phyloP scores from a whole-genome alignment of 1,140 invertebrate genomes.

The Drosophila sechellia region DNA sequence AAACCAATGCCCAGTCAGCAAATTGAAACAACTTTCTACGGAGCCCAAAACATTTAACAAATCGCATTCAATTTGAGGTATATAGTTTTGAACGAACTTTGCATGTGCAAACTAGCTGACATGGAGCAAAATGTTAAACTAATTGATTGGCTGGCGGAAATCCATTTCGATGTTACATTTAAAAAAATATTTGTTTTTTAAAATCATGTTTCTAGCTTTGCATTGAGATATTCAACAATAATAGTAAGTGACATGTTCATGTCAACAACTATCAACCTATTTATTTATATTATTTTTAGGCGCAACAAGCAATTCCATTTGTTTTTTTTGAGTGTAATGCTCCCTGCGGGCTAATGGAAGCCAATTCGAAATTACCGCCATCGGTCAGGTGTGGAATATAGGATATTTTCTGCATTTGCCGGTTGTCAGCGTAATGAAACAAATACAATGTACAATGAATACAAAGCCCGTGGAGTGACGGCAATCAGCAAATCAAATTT shows the following conservation, averaged over 20 bases:
- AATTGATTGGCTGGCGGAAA: conserved; percentile 19
- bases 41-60: conserved; percentile 34
- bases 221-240: too few relatives aligned
- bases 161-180: neutral
- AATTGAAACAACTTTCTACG: conserved; percentile 60
- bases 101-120: neutral
- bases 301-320: neutral
- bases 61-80: conserved; percentile 44
- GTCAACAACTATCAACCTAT: too few relatives aligned
- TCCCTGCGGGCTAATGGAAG: neutral
- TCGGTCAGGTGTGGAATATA: neutral
- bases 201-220: too few relatives aligned
- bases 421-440: conserved; percentile 1
- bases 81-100: conserved; percentile 17
- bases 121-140: neutral
- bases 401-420: neutral
- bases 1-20: conserved; percentile 67
- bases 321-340: neutral
- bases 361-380: conserved; percentile 4
- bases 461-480: neutral
- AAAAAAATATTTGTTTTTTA: too few relatives aligned
- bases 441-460: neutral
- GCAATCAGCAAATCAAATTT: conserved; percentile 45
- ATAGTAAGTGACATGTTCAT: too few relatives aligned
- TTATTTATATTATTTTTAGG: neutral